These are phyloP conservation scores for Stichodactyla mertensii DNA, from an alignment of 64 coral and sea anemone species.

Conservation along the genomic window DNA sequence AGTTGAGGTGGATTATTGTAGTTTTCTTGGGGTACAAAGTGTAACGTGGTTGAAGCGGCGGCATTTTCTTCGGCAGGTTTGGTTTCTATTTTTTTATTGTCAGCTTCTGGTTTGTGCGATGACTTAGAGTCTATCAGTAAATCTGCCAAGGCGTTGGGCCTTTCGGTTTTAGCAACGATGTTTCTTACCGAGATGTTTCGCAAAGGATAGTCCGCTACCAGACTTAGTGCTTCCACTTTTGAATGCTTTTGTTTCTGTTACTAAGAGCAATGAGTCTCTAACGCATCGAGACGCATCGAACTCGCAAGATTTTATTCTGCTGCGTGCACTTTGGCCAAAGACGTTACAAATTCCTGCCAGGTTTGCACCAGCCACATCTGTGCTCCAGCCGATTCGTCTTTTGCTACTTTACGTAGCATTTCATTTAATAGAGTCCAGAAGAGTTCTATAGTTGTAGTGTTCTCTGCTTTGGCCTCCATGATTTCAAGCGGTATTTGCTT, in stretches of 20 bases:
- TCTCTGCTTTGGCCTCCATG: no score
- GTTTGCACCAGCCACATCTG: no score
- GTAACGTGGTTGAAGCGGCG: background rate
- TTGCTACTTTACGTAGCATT: no score
- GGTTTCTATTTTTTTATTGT: background rate
- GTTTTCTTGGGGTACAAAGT: background rate
- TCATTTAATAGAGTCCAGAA: no score
- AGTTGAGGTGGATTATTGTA: background rate
- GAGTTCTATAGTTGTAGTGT: no score
- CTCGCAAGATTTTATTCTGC: no score
- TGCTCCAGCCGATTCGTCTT: no score
- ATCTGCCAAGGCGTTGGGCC: background rate
- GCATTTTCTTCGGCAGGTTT: background rate
- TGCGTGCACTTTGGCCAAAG: no score
- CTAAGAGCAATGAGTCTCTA: constrained; percentile 12
- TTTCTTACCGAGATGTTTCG: background rate
- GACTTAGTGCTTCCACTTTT: background rate
- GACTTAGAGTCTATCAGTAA: background rate
- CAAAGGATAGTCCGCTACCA: constrained; percentile 24
- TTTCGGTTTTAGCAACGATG: background rate
- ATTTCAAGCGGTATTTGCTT: no score
- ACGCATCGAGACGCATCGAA: constrained; percentile 31
- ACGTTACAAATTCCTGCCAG: no score
- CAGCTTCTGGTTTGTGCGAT: background rate
- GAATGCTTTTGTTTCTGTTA: constrained; percentile 16